These are phyloP conservation scores for Meandrina meandrites DNA, from an alignment of 92 coral and sea anemone genomes.

Conservation along the genomic window DNA sequence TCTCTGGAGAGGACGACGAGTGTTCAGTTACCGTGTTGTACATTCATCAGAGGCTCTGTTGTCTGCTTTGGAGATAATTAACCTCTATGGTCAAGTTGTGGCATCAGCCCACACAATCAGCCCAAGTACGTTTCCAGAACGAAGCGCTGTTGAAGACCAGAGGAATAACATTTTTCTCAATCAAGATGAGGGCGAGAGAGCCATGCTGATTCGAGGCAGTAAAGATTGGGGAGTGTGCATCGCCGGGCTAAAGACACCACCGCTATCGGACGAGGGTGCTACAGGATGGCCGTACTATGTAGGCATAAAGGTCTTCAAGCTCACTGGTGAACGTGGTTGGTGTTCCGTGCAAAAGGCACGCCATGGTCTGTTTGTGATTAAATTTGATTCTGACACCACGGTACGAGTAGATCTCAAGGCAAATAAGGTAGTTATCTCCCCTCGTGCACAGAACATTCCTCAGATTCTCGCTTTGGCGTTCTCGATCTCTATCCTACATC, in stretches of 20 bases:
- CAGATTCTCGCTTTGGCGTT: constrained; percentile 48
- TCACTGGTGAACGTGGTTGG: constrained; percentile 45
- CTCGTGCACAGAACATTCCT: constrained; percentile 46
- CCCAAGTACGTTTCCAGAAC: constrained; percentile 44
- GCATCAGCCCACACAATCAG: constrained; percentile 47
- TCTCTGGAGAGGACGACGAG: constrained; percentile 32
- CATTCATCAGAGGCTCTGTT: constrained; percentile 46
- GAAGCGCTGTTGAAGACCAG: constrained; percentile 29
- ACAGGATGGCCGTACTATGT: constrained; percentile 23
- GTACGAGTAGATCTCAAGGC: constrained; percentile 5
- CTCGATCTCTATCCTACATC: constrained; percentile 47
- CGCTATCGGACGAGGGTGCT: background rate
- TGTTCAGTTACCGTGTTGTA: constrained; percentile 38
- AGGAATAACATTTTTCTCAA: background rate
- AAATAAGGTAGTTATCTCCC: constrained; percentile 9
- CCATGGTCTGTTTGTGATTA: constrained; percentile 27
- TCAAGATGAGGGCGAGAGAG: constrained; percentile 42
- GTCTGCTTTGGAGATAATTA: constrained; percentile 53
- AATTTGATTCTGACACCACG: constrained; percentile 35
- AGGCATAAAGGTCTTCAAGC: constrained; percentile 16
- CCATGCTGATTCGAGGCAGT: constrained; percentile 52
- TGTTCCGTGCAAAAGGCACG: constrained; percentile 49
- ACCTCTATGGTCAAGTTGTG: constrained; percentile 29
- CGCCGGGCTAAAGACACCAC: constrained; percentile 35
- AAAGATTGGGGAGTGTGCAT: constrained; percentile 54